Conservation (phyloP, 2,797 vertebrate genomes). For the Crax fasciolata region DNA sequence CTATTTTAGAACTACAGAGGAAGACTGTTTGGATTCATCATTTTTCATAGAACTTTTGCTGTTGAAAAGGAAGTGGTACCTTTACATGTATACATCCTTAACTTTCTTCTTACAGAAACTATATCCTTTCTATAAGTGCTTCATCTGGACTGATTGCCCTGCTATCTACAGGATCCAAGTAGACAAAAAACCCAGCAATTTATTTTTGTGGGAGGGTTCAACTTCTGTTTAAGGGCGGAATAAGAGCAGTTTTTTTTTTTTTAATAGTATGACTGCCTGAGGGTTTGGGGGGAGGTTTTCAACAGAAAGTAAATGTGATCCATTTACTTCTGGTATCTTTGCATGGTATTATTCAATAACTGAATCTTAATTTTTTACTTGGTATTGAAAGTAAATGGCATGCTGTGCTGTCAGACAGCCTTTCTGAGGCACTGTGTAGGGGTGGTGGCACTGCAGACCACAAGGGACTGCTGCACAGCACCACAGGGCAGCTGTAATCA, state of each 20-base stretch:
- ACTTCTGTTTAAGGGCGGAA: not conserved
- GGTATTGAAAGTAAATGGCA: not conserved
- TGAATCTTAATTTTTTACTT: not conserved
- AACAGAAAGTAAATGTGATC: not conserved
- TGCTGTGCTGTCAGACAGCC: not conserved
- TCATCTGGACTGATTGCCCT: conserved; percentile 97
- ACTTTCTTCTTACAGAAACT: conserved; percentile 89
- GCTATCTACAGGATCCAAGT: conserved; percentile 97
- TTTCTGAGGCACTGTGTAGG: not conserved
- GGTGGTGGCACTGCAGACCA: not conserved
- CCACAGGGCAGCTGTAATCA: fast-evolving
- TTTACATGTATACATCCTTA: conserved; percentile 80
- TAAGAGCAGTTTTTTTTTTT: not conserved
- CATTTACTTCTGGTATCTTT: not conserved
- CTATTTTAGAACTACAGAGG: not conserved
- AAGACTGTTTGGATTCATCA: not conserved
- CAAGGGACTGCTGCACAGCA: not conserved
- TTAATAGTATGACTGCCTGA: conserved; percentile 25
- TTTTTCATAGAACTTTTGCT: not conserved
- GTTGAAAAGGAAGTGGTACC: not conserved
- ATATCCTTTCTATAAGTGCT: conserved; percentile 96
- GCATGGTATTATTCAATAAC: not conserved
- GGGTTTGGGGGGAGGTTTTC: not conserved
- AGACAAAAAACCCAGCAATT: conserved; percentile 29
- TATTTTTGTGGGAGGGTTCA: not conserved